Conservation (phyloP, 2,888 invertebrate genomes). For the Conops quadrifasciatus region DNA sequence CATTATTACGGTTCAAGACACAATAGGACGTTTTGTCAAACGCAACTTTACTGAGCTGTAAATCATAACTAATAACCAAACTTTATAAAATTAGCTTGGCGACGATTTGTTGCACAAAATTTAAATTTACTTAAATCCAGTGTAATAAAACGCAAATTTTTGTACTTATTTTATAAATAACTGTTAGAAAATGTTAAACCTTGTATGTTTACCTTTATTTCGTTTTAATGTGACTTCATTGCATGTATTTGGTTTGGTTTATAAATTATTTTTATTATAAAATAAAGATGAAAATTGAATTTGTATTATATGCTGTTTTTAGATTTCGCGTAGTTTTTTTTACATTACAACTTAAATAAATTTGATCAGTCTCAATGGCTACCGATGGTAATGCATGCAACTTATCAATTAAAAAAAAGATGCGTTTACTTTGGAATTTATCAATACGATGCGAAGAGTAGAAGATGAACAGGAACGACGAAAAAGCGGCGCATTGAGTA, state of each 20-base stretch:
- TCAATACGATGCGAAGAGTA: not conserved
- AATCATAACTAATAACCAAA: too few relatives aligned
- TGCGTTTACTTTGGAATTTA: slow-evolving; percentile 5
- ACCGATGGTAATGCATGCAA: slow-evolving; percentile 8
- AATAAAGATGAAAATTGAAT: slow-evolving; percentile 16
- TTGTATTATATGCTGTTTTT: slow-evolving; percentile 21
- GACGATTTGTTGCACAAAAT: too few relatives aligned
- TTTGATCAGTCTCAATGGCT: slow-evolving; percentile 13
- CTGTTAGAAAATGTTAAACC: slow-evolving; percentile 14
- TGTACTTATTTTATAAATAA: not conserved
- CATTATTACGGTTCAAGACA: too few relatives aligned
- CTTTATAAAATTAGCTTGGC: too few relatives aligned
- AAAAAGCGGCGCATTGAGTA: not conserved
- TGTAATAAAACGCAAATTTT: not conserved
- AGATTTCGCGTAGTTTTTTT: not conserved
- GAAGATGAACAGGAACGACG: not conserved
- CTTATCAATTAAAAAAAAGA: not conserved
- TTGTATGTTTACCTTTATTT: slow-evolving; percentile 12
- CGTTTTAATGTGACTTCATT: slow-evolving; percentile 20
- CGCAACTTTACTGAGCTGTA: too few relatives aligned
- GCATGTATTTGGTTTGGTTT: slow-evolving; percentile 26
- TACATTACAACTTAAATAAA: slow-evolving; percentile 1
- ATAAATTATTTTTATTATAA: slow-evolving; percentile 28
- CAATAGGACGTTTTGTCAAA: too few relatives aligned
- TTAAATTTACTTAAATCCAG: not conserved